phyloP scores from a whole-genome alignment of 2,888 invertebrate genomes.

The Melanophora roralis region DNA sequence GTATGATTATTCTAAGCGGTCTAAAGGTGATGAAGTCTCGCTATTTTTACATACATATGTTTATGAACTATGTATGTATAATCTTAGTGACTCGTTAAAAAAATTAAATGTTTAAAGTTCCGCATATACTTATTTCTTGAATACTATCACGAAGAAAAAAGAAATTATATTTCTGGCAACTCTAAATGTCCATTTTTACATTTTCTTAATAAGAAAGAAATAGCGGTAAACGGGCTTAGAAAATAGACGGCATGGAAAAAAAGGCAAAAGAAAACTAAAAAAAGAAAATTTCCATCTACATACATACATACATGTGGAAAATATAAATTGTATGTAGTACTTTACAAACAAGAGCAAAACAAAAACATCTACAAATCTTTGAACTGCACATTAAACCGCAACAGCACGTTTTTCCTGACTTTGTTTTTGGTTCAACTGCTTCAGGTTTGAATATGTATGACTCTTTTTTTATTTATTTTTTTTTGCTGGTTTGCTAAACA shows the following conservation, averaged over 20 bases:
- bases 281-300: slow-evolving; percentile 43
- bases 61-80: too few relatives aligned
- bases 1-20: too few relatives aligned
- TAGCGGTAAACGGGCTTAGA: slow-evolving; percentile 62
- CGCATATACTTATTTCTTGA: too few relatives aligned
- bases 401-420: slow-evolving; percentile 61
- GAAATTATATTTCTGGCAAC: too few relatives aligned
- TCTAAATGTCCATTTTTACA: background rate
- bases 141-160: too few relatives aligned
- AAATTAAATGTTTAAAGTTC: too few relatives aligned
- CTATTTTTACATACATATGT: too few relatives aligned
- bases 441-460: slow-evolving; percentile 1
- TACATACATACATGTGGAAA: slow-evolving; percentile 35
- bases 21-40: too few relatives aligned
- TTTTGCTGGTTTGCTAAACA: slow-evolving; percentile 50
- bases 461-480: slow-evolving; percentile 7
- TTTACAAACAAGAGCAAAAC: too few relatives aligned
- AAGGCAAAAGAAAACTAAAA: slow-evolving; percentile 33
- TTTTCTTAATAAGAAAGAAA: slow-evolving; percentile 52
- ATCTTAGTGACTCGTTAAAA: too few relatives aligned
- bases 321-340: slow-evolving; percentile 39
- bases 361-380: slow-evolving; percentile 22
- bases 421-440: slow-evolving; percentile 22
- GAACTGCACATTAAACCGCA: slow-evolving; percentile 57
- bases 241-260: slow-evolving; percentile 18